Evolutionary conservation across 2,888 invertebrate genomes (phyloP).

Genomic region (Eutolmus rufibarbis): DNA sequence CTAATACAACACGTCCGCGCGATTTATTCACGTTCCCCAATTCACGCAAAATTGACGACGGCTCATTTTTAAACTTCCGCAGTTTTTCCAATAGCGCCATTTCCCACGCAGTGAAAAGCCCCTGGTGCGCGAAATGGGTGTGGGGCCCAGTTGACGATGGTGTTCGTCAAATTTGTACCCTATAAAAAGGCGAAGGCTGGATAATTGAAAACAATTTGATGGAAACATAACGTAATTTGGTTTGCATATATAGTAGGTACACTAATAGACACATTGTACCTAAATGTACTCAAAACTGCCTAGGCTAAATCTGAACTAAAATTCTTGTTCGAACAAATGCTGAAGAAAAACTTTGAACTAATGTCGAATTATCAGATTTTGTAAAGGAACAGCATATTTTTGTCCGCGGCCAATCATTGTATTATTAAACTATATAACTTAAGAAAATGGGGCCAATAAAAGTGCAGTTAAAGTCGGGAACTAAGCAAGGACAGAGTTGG

Average conservation of each 20-base stretch:
- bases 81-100: not conserved
- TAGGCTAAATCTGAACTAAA: not conserved
- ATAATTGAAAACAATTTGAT: not conserved
- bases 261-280: too few relatives aligned
- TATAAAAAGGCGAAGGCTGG: not conserved
- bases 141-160: not conserved
- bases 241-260: too few relatives aligned
- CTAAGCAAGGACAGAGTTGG: not conserved
- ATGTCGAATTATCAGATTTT: too few relatives aligned
- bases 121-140: not conserved
- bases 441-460: not conserved
- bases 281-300: too few relatives aligned
- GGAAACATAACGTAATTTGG: too few relatives aligned
- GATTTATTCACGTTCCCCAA: not conserved
- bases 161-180: not conserved
- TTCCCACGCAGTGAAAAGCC: not conserved
- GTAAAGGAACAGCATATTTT: not conserved
- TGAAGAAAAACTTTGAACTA: too few relatives aligned
- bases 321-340: not conserved
- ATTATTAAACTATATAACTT: not conserved
- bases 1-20: slow-evolving; percentile 11
- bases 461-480: not conserved
- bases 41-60: slow-evolving; percentile 17
- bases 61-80: not conserved
- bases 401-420: not conserved